Evolutionary conservation across 2,797 vertebrate species (phyloP), one percentile per base, ranked within the genome.

Genomic region (Mionectes olivaceus): DNA sequence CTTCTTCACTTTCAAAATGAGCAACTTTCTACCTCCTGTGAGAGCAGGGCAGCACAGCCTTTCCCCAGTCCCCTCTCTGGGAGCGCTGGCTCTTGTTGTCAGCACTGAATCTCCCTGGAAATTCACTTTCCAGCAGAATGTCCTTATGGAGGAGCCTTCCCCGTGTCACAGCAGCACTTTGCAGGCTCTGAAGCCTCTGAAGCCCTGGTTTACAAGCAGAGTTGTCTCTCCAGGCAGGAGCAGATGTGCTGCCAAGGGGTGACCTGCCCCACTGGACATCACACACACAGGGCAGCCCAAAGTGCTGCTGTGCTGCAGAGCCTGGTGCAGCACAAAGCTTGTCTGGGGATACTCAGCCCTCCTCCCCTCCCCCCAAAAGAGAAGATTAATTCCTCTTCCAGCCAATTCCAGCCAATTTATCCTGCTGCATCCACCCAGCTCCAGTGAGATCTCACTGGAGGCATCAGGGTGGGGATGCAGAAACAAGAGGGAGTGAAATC

Each of bases 391-490:
- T 85, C 56, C 18, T 82, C 50, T 71, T 69, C 22, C 18, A 37
- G 50, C 27, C 64, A 33, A 80, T 91, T 91, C 39, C 35, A 59
- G 60, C 44, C 76, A 50, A 83, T 94, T 90, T 50, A 52, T 90
- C 69, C 91, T 88, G n/a, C 83, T 91, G 74, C 25, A 78, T 88
- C 87, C 85, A 88, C 87, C 87, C 93, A 86, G 73, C 90, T 69
- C 91, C 47, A 78, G 85, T 22, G 70, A 86, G 91, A 88, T 69
- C 91, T 83, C 91, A 91, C 83, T 94, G 87, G 76, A 96, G 80
- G 83, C 85, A 85, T 69, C 87, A 44, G 93, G 91, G 91, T 94
- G 95, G 75, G 53, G 79, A 93, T 81, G 69, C 49, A 89, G 73
- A 78, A 93, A 86, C 5, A 82, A 90, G 67, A 95, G 37, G 81